Conservation (phyloP, 2,888 invertebrate genomes). For the Chymomyza fuscimana region DNA sequence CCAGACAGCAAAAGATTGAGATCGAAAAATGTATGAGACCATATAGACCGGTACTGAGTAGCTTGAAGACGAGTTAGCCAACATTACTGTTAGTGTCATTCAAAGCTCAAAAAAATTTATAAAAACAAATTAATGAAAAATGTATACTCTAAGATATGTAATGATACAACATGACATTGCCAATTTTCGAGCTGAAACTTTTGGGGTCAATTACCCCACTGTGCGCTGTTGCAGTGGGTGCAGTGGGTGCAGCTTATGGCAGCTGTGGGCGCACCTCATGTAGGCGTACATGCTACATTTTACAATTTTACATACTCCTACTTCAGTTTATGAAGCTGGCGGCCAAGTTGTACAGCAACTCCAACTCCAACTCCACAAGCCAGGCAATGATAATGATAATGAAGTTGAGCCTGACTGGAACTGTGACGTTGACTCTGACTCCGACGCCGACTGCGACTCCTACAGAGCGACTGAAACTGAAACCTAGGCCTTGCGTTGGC, state of each 20-base stretch:
- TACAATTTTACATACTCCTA: conserved; percentile 35
- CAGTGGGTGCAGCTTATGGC: conserved; percentile 34
- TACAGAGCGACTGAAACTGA: not conserved
- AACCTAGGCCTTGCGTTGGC: conserved; percentile 37
- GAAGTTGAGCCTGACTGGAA: conserved; percentile 8
- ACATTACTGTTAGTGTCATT: too few relatives aligned
- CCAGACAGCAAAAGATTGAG: too few relatives aligned
- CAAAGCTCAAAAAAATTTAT: too few relatives aligned
- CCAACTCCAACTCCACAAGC: conserved; percentile 8
- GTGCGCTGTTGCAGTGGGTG: conserved; percentile 25
- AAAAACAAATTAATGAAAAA: too few relatives aligned
- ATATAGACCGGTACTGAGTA: too few relatives aligned
- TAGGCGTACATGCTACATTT: conserved; percentile 20
- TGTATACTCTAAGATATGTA: too few relatives aligned
- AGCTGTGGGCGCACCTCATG: not conserved
- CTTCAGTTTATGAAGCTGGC: not conserved
- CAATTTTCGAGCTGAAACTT: not conserved
- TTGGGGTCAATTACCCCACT: not conserved
- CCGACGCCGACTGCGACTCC: not conserved
- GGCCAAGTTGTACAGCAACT: conserved; percentile 4
- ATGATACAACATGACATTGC: too few relatives aligned
- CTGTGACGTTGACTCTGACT: conserved; percentile 13
- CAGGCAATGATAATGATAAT: conserved; percentile 45
- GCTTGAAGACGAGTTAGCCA: too few relatives aligned
- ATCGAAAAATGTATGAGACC: too few relatives aligned